A percentile compares a stretch with the other conserved stretches of the same genome.
phyloP scores from a whole-genome alignment of 2,888 invertebrate genomes.

The Melanchra persicariae region DNA sequence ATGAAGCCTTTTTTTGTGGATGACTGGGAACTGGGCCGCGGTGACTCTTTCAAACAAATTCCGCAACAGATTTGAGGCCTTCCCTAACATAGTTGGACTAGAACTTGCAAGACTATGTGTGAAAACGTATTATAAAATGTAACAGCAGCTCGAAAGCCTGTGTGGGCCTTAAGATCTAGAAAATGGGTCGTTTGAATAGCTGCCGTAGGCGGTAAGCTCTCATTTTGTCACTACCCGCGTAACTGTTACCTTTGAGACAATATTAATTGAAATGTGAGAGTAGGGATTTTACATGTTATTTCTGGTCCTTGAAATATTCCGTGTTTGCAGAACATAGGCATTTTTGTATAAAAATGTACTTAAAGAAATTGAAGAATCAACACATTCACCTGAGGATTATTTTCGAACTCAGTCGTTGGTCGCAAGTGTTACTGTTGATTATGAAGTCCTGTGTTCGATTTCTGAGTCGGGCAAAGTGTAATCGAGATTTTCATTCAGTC shows the following conservation, averaged over 20 bases:
- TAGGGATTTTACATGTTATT: neutral
- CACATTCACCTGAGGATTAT: too few relatives aligned
- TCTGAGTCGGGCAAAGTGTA: neutral
- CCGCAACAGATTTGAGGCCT: too few relatives aligned
- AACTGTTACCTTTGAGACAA: conserved; percentile 16
- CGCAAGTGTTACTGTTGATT: neutral
- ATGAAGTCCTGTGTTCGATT: neutral
- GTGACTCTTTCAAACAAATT: too few relatives aligned
- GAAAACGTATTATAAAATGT: neutral
- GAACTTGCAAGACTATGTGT: neutral
- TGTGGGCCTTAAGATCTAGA: conserved; percentile 21
- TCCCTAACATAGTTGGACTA: too few relatives aligned
- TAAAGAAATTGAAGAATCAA: too few relatives aligned
- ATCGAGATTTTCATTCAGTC: neutral
- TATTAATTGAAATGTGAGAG: conserved; percentile 35
- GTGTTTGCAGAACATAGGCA: too few relatives aligned
- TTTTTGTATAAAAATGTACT: too few relatives aligned
- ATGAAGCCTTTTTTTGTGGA: too few relatives aligned
- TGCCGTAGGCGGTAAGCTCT: conserved; percentile 22
- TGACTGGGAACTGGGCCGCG: too few relatives aligned
- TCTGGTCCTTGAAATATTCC: neutral
- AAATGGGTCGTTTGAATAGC: conserved; percentile 14
- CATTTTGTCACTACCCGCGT: conserved; percentile 44
- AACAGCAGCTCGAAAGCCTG: conserved; percentile 8
- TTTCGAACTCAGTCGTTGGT: neutral